A percentile compares a stretch with the other conserved stretches of the same genome.
Evolutionary conservation across 1,140 invertebrate genomes (phyloP).

Genomic region (Drosophila athabasca): DNA sequence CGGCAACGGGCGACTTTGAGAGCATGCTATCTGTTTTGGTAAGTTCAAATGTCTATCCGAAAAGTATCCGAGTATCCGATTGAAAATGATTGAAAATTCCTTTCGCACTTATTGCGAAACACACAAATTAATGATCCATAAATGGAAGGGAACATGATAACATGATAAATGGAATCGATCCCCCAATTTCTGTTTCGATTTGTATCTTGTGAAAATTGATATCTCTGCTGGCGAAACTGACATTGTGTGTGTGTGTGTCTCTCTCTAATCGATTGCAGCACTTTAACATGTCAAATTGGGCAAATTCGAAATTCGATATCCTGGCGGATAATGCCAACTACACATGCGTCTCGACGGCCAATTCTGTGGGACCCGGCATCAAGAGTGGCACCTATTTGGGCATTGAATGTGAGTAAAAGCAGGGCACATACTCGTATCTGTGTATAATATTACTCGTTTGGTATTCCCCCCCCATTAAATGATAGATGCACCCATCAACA

Average conservation of each 20-base stretch:
- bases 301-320: slow-evolving; percentile 90
- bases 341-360: slow-evolving; percentile 91
- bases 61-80: too few relatives aligned
- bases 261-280: slow-evolving; percentile 60
- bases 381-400: slow-evolving; percentile 91
- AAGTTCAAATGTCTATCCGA: slow-evolving; percentile 34
- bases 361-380: slow-evolving; percentile 89
- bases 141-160: too few relatives aligned
- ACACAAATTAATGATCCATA: too few relatives aligned
- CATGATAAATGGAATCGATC: too few relatives aligned
- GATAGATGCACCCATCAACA: slow-evolving; percentile 93
- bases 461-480: slow-evolving; percentile 1
- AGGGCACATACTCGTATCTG: not conserved
- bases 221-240: slow-evolving; percentile 9
- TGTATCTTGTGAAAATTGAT: too few relatives aligned
- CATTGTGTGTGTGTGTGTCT: slow-evolving; percentile 27
- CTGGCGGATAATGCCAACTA: slow-evolving; percentile 91
- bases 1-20: slow-evolving; percentile 92
- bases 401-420: slow-evolving; percentile 91
- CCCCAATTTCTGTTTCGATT: too few relatives aligned
- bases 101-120: too few relatives aligned
- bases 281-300: slow-evolving; percentile 92
- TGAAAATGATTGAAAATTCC: not conserved
- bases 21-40: slow-evolving; percentile 92
- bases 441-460: not conserved